A percentile compares a stretch with the other conserved stretches of the same genome.
These are phyloP conservation scores for Drosophila varians DNA, from an alignment of 1,140 invertebrate genomes.

Conservation along the genomic window DNA sequence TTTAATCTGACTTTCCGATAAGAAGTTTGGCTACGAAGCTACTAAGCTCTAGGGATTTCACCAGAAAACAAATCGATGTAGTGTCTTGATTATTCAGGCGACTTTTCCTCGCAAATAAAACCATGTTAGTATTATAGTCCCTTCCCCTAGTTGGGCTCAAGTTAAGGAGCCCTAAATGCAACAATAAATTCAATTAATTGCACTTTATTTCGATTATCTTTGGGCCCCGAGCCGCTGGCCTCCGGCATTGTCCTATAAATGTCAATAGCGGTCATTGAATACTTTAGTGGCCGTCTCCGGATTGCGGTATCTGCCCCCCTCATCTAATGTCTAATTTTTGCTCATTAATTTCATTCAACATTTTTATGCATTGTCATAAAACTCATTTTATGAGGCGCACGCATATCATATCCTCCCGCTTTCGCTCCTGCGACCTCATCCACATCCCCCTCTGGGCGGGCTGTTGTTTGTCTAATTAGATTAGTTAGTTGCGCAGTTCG, in stretches of 20 bases:
- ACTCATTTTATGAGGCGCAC: slow-evolving; percentile 70
- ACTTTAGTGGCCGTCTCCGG: slow-evolving; percentile 39
- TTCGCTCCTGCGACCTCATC: neutral
- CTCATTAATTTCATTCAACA: slow-evolving; percentile 78
- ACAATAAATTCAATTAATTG: slow-evolving; percentile 82
- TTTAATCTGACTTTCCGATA: neutral
- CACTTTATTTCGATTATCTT: slow-evolving; percentile 77
- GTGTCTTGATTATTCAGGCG: neutral
- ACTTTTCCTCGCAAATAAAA: neutral
- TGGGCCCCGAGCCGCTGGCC: neutral
- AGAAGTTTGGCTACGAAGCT: neutral
- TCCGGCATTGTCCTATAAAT: slow-evolving; percentile 51
- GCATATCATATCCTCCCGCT: slow-evolving; percentile 4
- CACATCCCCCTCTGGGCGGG: neutral
- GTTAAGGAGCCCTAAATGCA: slow-evolving; percentile 46
- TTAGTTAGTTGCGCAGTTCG: slow-evolving; percentile 55
- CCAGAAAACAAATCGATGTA: neutral
- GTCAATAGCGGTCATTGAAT: slow-evolving; percentile 75
- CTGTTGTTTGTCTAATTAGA: slow-evolving; percentile 67
- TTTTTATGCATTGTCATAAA: slow-evolving; percentile 82
- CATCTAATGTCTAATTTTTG: slow-evolving; percentile 75
- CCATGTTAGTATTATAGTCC: neutral
- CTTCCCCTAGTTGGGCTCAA: neutral
- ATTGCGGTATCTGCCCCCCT: slow-evolving; percentile 2
- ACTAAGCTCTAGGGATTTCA: neutral